phyloP scores from a whole-genome alignment of 2,797 vertebrate genomes.

The Halcyon chelicuti region DNA sequence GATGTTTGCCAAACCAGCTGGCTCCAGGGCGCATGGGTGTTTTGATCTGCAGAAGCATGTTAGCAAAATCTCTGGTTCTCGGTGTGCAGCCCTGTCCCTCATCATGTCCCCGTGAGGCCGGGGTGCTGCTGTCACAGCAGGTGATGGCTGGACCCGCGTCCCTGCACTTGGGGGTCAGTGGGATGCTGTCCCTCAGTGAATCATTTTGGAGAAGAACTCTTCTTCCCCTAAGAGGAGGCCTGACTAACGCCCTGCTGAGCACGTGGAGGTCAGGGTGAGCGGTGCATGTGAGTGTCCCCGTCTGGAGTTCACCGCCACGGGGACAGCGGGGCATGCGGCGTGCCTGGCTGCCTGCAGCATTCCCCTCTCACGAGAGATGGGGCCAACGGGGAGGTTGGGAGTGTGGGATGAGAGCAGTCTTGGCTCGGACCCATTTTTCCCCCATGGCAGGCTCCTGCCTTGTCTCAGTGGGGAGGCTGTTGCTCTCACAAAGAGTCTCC shows the following conservation, averaged over 20 bases:
- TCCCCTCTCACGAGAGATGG: rapidly evolving
- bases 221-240: neutral
- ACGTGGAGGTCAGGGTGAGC: rapidly evolving
- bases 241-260: neutral
- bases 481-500: slow-evolving; percentile 46
- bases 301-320: rapidly evolving
- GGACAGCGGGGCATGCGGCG: rapidly evolving
- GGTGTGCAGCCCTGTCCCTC: rapidly evolving
- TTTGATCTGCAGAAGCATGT: neutral
- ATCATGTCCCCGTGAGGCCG: rapidly evolving
- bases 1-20: neutral
- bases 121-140: neutral
- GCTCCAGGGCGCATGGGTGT: neutral
- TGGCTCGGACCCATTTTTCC: neutral
- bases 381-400: neutral
- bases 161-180: neutral
- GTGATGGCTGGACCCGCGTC: rapidly evolving
- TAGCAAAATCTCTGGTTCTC: neutral
- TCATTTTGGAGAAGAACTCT: neutral
- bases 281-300: rapidly evolving
- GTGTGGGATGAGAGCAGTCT: neutral
- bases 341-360: neutral
- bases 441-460: neutral
- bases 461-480: neutral
- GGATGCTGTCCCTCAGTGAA: neutral